These are phyloP conservation scores for Synanthedon vespiformis DNA, from an alignment of 2,888 invertebrate species.

Conservation along the genomic window DNA sequence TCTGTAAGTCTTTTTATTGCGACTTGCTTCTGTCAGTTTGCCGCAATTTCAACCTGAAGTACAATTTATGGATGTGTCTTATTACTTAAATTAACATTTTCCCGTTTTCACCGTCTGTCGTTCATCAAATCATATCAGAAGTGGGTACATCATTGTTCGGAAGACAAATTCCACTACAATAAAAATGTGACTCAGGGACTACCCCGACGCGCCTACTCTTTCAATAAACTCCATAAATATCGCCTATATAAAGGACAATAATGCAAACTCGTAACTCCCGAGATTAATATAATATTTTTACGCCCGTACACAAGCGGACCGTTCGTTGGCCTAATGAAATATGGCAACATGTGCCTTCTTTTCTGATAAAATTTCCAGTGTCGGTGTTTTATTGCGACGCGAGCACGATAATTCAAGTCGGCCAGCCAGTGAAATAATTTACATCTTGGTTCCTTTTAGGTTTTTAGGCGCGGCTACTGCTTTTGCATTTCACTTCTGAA, in stretches of 20 bases:
- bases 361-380: conserved; percentile 59
- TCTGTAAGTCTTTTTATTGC: conserved; percentile 22
- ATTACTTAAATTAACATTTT: neutral
- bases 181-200: conserved; percentile 23
- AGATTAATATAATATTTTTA: conserved; percentile 63
- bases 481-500: conserved; percentile 23
- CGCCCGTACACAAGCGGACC: conserved; percentile 44
- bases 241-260: conserved; percentile 42
- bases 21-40: conserved; percentile 5
- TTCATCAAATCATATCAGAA: neutral
- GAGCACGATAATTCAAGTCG: conserved; percentile 55
- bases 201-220: conserved; percentile 33
- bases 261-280: conserved; percentile 44
- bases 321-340: conserved; percentile 53
- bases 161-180: conserved; percentile 29
- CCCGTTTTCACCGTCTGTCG: neutral
- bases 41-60: neutral
- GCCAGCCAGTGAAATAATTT: conserved; percentile 54
- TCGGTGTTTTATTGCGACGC: conserved; percentile 58
- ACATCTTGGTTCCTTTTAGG: conserved; percentile 50
- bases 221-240: conserved; percentile 43
- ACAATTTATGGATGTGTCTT: neutral
- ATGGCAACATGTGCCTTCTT: conserved; percentile 57
- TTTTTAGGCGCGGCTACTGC: conserved; percentile 43
- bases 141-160: neutral